Percentiles rank a stretch among this genome's conserved stretches.
Conservation (phyloP, 2,888 invertebrate genomes). For the Copidosoma aretas region DNA sequence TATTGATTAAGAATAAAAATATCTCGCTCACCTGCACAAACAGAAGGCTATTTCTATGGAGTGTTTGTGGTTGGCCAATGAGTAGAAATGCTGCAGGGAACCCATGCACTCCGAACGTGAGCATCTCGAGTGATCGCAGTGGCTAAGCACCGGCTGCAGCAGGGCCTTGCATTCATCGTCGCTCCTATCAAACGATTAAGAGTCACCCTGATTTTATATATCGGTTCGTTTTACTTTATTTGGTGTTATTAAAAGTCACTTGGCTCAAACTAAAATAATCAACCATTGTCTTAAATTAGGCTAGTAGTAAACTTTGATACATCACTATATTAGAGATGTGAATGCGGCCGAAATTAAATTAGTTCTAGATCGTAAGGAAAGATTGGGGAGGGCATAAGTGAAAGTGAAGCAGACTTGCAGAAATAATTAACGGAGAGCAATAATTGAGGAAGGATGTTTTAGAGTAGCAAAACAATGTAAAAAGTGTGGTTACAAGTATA, state of each 20-base stretch:
- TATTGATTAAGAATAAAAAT: neutral
- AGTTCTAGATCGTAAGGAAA: too few species aligned
- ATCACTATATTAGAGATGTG: too few species aligned
- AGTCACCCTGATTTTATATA: neutral
- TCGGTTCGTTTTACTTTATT: neutral
- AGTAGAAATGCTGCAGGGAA: conserved; percentile 84
- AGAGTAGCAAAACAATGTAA: neutral
- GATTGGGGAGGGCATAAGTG: too few species aligned
- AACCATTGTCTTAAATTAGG: too few species aligned
- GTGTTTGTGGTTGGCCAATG: conserved; percentile 79
- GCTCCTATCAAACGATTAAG: conserved; percentile 69
- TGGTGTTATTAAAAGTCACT: neutral
- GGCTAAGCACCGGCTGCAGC: conserved; percentile 83
- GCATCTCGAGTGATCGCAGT: conserved; percentile 80
- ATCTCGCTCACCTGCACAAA: conserved; percentile 79
- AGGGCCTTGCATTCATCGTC: conserved; percentile 80
- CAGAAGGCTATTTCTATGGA: conserved; percentile 91
- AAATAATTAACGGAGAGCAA: neutral
- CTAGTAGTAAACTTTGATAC: too few species aligned
- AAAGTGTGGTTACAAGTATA: neutral
- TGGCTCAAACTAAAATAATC: too few species aligned
- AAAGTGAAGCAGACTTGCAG: too few species aligned
- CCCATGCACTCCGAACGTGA: conserved; percentile 88
- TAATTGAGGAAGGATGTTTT: neutral
- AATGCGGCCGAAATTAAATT: too few species aligned